These are phyloP conservation scores for Drosophila borborema DNA, from an alignment of 2,888 invertebrate genomes.

Conservation along the genomic window DNA sequence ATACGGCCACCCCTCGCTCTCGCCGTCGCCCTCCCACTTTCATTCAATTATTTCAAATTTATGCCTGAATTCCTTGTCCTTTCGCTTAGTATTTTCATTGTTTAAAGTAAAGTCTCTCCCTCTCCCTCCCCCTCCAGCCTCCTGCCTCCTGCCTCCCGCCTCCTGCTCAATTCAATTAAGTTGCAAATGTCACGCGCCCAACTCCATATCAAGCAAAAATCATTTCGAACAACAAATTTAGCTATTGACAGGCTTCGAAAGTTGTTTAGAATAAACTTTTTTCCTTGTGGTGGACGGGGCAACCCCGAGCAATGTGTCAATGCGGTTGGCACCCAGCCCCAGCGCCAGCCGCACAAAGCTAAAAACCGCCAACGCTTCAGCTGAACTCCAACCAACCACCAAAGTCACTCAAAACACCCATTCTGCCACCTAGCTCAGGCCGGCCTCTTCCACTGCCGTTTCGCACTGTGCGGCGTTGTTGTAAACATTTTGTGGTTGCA, in stretches of 20 bases:
- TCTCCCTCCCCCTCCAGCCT: background rate
- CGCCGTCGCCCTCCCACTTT: background rate
- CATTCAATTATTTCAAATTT: background rate
- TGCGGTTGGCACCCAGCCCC: slow-evolving; percentile 68
- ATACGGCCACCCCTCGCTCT: slow-evolving; percentile 33
- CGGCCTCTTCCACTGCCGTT: slow-evolving; percentile 33
- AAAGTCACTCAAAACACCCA: background rate
- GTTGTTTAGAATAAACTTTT: slow-evolving; percentile 60
- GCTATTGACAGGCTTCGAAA: slow-evolving; percentile 50
- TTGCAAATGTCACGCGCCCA: slow-evolving; percentile 35
- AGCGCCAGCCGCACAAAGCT: slow-evolving; percentile 73
- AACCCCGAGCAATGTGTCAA: slow-evolving; percentile 73
- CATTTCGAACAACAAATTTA: slow-evolving; percentile 38
- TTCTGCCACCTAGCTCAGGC: background rate
- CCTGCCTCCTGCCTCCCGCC: background rate
- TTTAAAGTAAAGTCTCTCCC: slow-evolving; percentile 48
- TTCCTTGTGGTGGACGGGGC: slow-evolving; percentile 20
- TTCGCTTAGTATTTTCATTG: slow-evolving; percentile 49
- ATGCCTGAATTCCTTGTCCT: slow-evolving; percentile 21
- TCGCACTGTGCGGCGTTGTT: slow-evolving; percentile 43
- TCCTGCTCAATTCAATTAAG: slow-evolving; percentile 50
- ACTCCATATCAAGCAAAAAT: slow-evolving; percentile 43
- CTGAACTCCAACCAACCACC: slow-evolving; percentile 5
- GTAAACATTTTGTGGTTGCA: slow-evolving; percentile 77
- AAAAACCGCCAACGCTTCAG: slow-evolving; percentile 58